Evolutionary conservation across 2,797 vertebrate species (phyloP), one percentile per base, ranked within the genome.

Genomic region (Xenentodon cancila): DNA sequence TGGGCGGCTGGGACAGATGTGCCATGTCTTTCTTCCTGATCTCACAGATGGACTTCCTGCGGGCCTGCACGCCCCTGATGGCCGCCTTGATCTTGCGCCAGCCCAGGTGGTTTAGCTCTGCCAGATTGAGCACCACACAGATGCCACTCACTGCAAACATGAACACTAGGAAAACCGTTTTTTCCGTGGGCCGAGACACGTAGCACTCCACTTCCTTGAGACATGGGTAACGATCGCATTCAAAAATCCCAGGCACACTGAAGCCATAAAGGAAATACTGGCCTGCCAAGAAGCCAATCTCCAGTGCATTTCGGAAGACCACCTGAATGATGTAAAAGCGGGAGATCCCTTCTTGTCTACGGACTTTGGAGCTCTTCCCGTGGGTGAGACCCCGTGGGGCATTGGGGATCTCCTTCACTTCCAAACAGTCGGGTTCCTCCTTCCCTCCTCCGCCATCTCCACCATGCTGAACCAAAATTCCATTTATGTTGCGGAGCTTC

Each of bases 191-290:
- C 0, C 95, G 89, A 0, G 96, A 97, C 16, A 97, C 96, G 3
- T 97, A 97, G 76, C 96, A 97, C 82, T 97, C 96, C 64, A 97
- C 96, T 72, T 95, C 95, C 77, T 95, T 96, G 45, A 96, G 85
- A 79, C 95, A 97, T 0, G 95, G 95, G 81, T 97, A 96, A 7
- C 95, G 93, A 77, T 95, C 93, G 0, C 95, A 97, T 76, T 94
- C 95, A 0, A 96, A 94, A 51, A 95, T 95, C 4, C 93, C 93
- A 0, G 93, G 94, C 25, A 97, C 95, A 1, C 88, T 93, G 65
- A 97, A 97, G n/a, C 95, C 95, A 0, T 97, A 97, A 0, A 97
- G 90, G 74, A 97, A 95, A 64, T 97, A 97, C 22, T 97, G 95
- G 1, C 95, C 95, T 0, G 91, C 94, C 48, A 96, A 59, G 75